Evolutionary conservation across 2,888 invertebrate genomes (phyloP).

Genomic region (Dryobotodes eremita): DNA sequence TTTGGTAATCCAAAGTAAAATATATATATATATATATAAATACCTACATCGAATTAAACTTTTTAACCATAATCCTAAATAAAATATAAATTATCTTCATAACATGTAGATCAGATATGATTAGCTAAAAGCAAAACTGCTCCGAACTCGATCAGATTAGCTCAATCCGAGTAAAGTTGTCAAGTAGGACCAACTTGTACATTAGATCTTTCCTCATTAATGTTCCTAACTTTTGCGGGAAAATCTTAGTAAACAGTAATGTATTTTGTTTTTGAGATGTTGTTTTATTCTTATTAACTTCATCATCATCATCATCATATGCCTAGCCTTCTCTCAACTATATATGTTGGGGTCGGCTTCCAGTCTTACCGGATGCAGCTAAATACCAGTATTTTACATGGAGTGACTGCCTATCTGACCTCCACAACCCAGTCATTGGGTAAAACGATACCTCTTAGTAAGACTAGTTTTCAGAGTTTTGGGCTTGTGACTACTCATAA

Average conservation of each 20-base stretch:
- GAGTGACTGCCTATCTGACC: too few species aligned
- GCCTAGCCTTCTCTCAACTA: too few species aligned
- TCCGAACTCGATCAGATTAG: constrained; percentile 30
- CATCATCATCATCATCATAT: too few species aligned
- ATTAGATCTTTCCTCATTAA: constrained; percentile 42
- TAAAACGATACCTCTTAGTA: too few species aligned
- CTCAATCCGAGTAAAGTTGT: constrained; percentile 27
- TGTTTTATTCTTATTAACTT: too few species aligned
- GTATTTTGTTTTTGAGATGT: not conserved
- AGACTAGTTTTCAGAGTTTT: too few species aligned
- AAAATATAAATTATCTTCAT: constrained; percentile 13
- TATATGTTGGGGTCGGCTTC: too few species aligned
- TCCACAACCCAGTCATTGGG: too few species aligned
- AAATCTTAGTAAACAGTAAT: constrained; percentile 44
- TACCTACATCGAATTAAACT: not conserved
- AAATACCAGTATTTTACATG: too few species aligned
- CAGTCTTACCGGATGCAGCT: too few species aligned
- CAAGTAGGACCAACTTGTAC: constrained; percentile 41
- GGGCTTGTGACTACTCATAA: too few species aligned
- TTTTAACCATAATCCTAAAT: constrained; percentile 10
- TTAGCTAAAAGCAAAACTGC: constrained; percentile 42
- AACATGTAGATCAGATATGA: constrained; percentile 2
- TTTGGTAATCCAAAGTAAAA: not conserved
- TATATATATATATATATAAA: too few species aligned
- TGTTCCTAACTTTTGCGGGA: constrained; percentile 28